Base-by-base conservation (phyloP, 2,113 vertebrate genomes). In the Mesitornis unicolor region DNA sequence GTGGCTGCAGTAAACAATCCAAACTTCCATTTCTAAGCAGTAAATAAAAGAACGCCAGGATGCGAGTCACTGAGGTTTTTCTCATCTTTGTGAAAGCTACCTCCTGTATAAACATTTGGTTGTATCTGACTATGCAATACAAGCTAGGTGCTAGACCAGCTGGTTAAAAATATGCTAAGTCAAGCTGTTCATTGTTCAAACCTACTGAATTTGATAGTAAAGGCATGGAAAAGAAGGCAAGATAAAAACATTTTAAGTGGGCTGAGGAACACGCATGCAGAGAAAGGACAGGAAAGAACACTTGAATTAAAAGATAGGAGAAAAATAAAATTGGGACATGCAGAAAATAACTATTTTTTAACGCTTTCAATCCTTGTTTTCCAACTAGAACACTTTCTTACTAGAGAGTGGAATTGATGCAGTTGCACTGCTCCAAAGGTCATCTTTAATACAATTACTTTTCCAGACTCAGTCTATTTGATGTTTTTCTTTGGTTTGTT, bases 121-220 rank as follows among this genome's bases (percentile, higher is more conserved):
- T 98, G 98, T 98, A 98, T 98, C 98, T 98, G 97, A 98, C 97
- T 97, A 97, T 98, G 97, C 97, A 98, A 97, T 98, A 97, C 98
- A 96, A 97, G 97, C 98, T 98, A 98, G 98, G 98, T 98, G 98
- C 98, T 98, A 98, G 98, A 98, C 98, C 98, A 98, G 98, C 98
- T 98, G 98, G 98, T 98, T 98, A 98, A 98, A 98, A 98, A 98
- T 98, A 98, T 98, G 98, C 98, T 98, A 98, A 98, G 98, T 97
- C 98, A 98, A 98, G 98, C 98, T 98, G 98, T 98, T 98, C 98
- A 92, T 96, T 97, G 75, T 95, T 97, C 97, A 98, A 96, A 98
- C 91, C 95, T 97, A 93, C 97, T 97, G 98, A 97, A 98, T 98
- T 98, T 96, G 97, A 97, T 98, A 98, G 98, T 97, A 98, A 98